Evolutionary conservation across 1,140 invertebrate species (phyloP).

Genomic region (Eurytemora carolleeae): DNA sequence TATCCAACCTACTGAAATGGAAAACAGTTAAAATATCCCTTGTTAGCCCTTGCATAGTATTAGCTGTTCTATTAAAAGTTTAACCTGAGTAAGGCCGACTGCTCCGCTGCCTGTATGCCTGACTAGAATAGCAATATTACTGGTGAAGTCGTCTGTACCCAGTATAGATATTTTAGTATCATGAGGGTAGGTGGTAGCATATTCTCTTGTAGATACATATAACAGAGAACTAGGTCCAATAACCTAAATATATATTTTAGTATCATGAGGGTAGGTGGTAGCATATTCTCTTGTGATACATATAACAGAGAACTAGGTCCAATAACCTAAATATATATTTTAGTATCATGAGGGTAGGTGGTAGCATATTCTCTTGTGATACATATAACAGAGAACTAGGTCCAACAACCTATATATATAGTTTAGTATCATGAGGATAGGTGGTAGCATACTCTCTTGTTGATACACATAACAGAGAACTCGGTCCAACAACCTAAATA

Average conservation of each 20-base stretch:
- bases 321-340: constrained; percentile 42
- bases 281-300: constrained; percentile 75
- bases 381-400: constrained; percentile 69
- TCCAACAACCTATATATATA: constrained; percentile 38
- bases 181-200: constrained; percentile 66
- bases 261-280: constrained; percentile 68
- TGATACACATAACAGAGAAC: constrained; percentile 63
- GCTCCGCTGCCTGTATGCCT: constrained; percentile 75
- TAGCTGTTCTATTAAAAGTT: too few relatives aligned
- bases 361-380: constrained; percentile 70
- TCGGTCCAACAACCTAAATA: constrained; percentile 51
- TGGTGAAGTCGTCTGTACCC: constrained; percentile 80
- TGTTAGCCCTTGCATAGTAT: too few relatives aligned
- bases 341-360: constrained; percentile 72
- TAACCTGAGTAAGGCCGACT: constrained; percentile 63
- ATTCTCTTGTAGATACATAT: constrained; percentile 71
- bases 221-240: constrained; percentile 59
- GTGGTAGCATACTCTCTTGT: constrained; percentile 77
- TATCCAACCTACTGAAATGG: too few relatives aligned
- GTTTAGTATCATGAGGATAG: constrained; percentile 70
- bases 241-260: constrained; percentile 46
- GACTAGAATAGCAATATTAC: constrained; percentile 71
- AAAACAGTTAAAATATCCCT: too few relatives aligned
- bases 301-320: constrained; percentile 66
- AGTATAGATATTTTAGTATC: constrained; percentile 77